Base-by-base conservation (phyloP, 2,113 vertebrate species). In the Corythaixoides concolor region DNA sequence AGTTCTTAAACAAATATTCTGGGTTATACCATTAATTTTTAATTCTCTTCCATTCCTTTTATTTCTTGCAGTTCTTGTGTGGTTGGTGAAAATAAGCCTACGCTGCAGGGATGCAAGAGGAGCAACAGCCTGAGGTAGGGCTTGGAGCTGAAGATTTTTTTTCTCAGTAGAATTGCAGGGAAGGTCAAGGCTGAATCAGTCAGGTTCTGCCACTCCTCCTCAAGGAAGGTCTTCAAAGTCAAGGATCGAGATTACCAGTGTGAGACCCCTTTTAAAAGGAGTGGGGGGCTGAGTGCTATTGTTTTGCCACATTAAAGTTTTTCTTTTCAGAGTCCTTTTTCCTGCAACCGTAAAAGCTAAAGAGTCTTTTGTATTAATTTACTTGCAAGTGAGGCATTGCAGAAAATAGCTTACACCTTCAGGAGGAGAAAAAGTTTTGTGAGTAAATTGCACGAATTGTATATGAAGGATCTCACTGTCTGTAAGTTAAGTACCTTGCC, bases 91-190 rank as follows among this genome's bases (percentile, higher is more conserved):
- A 91, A 69, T 64, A 87, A 93, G 47, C 30, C 76, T 63, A 28
- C 67, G 0, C 75, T 92, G 53, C 74, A 80, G 81, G 47, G 70
- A 98, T 97, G 97, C 90, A 97, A 85, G 94, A 95, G 90, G 95
- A 97, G 35, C 96, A 96, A 94, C 97, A 95, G 80, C 81, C 94
- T 21, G 97, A 97, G 97, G 98, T 98, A 97, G 64, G 95, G 33
- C 47, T 80, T 92, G 68, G 37, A 86, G 32, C 24, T 52, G 9
- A 72, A 63, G 26, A 9, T 33, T 20, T 32, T 58, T 74, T 75
- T 43, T 74, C 33, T 70, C 14, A 15, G 58, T 79, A 79, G 33
- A 72, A 3, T n/a, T 37, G 7, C 20, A 45, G 70, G 33, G n/a
- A 67, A 52, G 41, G 37, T 91, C 6, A 62, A 59, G 35, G 41